Conservation (phyloP, 2,888 invertebrate species). For the Cantharis rufa region DNA sequence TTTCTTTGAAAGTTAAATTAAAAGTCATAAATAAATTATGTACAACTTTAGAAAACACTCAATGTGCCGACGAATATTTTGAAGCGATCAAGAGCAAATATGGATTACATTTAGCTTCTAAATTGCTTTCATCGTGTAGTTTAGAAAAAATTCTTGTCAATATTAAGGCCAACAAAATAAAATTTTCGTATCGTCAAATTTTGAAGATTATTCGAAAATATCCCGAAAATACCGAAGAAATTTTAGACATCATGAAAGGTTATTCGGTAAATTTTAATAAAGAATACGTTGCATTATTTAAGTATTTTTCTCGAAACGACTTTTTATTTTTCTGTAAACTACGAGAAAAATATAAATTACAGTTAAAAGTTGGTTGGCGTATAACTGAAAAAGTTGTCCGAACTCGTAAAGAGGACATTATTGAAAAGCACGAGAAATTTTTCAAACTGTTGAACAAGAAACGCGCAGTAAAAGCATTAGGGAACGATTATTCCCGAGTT, state of each 20-base stretch:
- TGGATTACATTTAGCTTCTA: constrained; percentile 24
- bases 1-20: constrained; percentile 18
- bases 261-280: neutral
- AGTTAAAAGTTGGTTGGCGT: constrained; percentile 12
- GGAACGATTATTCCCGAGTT: constrained; percentile 9
- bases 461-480: constrained; percentile 6
- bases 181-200: constrained; percentile 13
- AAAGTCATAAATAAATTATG: constrained; percentile 26
- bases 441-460: constrained; percentile 2
- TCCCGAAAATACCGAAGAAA: constrained; percentile 7
- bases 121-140: constrained; percentile 22
- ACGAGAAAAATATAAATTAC: constrained; percentile 3
- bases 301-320: constrained; percentile 4
- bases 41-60: constrained; percentile 4
- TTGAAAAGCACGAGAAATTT: constrained; percentile 4
- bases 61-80: constrained; percentile 20
- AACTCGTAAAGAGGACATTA: constrained; percentile 8
- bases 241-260: constrained; percentile 1
- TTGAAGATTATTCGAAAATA: constrained; percentile 19
- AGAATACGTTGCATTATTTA: constrained; percentile 7
- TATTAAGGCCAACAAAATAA: constrained; percentile 13
- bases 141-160: constrained; percentile 9
- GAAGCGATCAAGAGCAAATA: constrained; percentile 21
- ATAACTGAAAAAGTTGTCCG: constrained; percentile 19
- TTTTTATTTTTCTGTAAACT: constrained; percentile 18